A percentile compares a stretch with the other conserved stretches of the same genome.
Conservation (phyloP, 2,113 vertebrate species). For the Rhodinocichla rosea region DNA sequence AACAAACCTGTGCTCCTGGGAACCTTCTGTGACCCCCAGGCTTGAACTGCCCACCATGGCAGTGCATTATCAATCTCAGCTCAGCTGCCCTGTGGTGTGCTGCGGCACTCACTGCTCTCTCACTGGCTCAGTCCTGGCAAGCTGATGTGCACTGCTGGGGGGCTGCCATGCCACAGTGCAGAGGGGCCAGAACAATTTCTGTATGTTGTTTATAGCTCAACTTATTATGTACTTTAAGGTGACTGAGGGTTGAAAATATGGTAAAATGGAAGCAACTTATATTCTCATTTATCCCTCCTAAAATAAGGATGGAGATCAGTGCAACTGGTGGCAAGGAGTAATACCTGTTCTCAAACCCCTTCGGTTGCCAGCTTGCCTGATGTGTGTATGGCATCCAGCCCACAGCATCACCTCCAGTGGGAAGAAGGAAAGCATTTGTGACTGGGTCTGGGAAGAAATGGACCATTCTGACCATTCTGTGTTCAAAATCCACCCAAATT, state of each 20-base stretch:
- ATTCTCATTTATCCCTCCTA: not conserved
- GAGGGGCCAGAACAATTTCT: not conserved
- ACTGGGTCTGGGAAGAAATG: not conserved
- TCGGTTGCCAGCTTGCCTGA: not conserved
- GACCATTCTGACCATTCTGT: not conserved
- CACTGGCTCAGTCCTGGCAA: not conserved
- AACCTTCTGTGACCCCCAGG: not conserved
- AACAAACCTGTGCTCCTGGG: not conserved
- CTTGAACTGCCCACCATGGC: fast-evolving
- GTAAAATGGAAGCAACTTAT: not conserved
- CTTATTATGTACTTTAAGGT: not conserved
- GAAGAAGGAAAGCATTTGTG: not conserved
- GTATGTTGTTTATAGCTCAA: not conserved
- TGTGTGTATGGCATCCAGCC: not conserved
- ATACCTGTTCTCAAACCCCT: not conserved
- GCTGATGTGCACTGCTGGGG: not conserved
- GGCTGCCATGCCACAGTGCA: not conserved
- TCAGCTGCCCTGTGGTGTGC: not conserved
- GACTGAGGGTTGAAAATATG: not conserved
- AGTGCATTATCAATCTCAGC: not conserved
- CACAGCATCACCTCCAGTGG: not conserved
- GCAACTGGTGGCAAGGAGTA: not conserved
- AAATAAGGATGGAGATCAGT: not conserved
- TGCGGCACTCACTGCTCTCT: not conserved
- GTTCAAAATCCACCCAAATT: not conserved